Base-by-base conservation (phyloP, 2,797 vertebrate genomes). In the Eleutherodactylus coqui region DNA sequence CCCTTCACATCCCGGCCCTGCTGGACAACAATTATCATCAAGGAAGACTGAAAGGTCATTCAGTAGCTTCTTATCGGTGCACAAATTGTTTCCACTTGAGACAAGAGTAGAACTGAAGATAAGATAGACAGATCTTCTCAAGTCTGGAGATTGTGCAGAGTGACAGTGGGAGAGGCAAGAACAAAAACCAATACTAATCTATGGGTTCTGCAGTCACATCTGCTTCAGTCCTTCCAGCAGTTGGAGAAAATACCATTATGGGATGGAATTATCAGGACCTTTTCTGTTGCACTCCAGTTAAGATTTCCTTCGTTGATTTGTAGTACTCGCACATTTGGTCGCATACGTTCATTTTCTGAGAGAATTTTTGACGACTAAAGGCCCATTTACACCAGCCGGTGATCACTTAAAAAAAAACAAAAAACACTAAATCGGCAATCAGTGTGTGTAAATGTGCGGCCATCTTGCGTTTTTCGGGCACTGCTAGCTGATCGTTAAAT, bases 101-200 rank as follows among this genome's bases (percentile, higher is more conserved):
- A 82, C 36, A 67, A 16, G 88, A 88, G 86, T 0, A 62, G 53
- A 87, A 36, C 83, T 82, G 80, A 41, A 70, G 81, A 17, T 75
- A 4, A 27, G 17, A 62, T 36, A 38, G 29, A 76, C 64, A 78
- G 70, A 60, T 34, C 70, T 75, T 73, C 80, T 45, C 34, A 34
- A 19, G 79, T 27, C 17, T 27, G 32, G 41, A 45, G 75, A 51
- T 53, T 55, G 34, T 19, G 36, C 19, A 10, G 45, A 49, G 29
- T 64, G 60, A 34, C 60, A 7, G 60, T n/a, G 5, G 13, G 11
- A 2, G 29, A 6, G 6, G 34, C 7, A 5, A 9, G 19, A 19
- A 5, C 5, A 24, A 49, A 49, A 49, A 49, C 43, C 60, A 62
- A 29, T 62, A 62, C 27, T 1, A 29, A 32, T 17, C 60, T 62